phyloP scores from a whole-genome alignment of 2,113 vertebrate genomes.

The Trogon melanurus region DNA sequence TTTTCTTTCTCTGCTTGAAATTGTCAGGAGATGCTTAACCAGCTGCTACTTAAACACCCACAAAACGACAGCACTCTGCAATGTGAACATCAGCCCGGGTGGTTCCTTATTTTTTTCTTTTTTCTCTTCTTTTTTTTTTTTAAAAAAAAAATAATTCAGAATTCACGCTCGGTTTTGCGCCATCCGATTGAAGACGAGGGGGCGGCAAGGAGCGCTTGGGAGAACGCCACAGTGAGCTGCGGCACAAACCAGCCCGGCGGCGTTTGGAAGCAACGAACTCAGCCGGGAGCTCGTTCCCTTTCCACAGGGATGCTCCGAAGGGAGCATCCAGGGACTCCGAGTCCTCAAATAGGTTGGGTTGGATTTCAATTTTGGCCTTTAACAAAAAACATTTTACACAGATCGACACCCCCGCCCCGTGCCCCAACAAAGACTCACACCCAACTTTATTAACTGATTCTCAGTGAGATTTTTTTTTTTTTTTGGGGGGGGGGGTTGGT shows the following conservation, averaged over 20 bases:
- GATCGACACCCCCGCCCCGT: fast-evolving
- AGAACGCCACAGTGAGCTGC: conserved; percentile 64
- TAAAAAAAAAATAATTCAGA: conserved; percentile 9
- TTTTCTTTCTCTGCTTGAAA: neutral
- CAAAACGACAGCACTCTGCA: neutral
- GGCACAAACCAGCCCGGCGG: neutral
- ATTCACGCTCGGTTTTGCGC: conserved; percentile 29
- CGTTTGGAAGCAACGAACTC: conserved; percentile 18
- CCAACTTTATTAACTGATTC: neutral
- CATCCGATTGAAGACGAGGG: conserved; percentile 62
- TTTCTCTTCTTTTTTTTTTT: too few relatives aligned
- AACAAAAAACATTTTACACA: neutral
- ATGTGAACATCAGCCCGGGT: conserved; percentile 8
- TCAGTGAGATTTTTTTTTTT: neutral
- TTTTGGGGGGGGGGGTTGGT: neutral
- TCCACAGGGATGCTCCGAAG: neutral
- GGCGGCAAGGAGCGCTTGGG: conserved; percentile 34
- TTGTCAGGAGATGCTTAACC: conserved; percentile 20
- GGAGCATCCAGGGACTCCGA: neutral
- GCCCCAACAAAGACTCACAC: neutral
- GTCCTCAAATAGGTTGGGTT: neutral
- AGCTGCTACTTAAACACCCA: conserved; percentile 29
- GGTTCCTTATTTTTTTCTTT: conserved; percentile 29
- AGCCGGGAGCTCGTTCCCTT: neutral
- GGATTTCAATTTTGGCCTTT: neutral